A percentile compares a stretch with the other conserved stretches of the same genome.
Conservation (phyloP, 2,113 vertebrate genomes). For the Engraulis encrasicolus region DNA sequence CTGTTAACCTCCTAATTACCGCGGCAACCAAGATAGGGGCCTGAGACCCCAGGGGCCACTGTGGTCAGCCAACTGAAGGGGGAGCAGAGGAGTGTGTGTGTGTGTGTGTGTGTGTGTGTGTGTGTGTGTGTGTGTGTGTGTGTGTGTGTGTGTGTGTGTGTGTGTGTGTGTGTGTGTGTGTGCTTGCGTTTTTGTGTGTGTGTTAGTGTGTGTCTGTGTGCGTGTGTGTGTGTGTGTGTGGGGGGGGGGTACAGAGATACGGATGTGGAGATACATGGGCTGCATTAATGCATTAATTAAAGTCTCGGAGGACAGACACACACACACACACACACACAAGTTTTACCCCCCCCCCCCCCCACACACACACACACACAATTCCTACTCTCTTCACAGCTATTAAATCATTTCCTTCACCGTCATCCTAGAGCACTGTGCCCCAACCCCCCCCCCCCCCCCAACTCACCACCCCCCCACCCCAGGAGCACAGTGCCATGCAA, state of each 20-base stretch:
- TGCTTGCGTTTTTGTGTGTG: no score
- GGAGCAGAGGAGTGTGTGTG: no score
- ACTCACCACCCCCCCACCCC: no score
- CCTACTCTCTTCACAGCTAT: conserved; percentile 46
- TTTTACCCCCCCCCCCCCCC: conserved; percentile 36
- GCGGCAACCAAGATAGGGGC: neutral
- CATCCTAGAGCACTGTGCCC: conserved; percentile 40
- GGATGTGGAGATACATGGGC: conserved; percentile 30
- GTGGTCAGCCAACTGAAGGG: conserved; percentile 26
- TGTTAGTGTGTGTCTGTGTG: no score
- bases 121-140: no score
- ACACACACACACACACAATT: no score
- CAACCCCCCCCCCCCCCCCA: conserved; percentile 36
- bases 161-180: no score
- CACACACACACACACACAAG: no score
- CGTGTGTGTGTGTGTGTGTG: no score
- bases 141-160: no score
- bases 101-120: no score
- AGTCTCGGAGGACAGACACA: conserved; percentile 28
- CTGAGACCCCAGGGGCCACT: neutral
- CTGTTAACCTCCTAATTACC: conserved; percentile 15
- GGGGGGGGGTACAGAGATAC: no score
- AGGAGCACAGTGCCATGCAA: conserved; percentile 47
- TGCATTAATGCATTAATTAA: conserved; percentile 32
- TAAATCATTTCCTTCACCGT: conserved; percentile 54